phyloP scores from a whole-genome alignment of 2,888 invertebrate species.

The Stomorhina lunata region DNA sequence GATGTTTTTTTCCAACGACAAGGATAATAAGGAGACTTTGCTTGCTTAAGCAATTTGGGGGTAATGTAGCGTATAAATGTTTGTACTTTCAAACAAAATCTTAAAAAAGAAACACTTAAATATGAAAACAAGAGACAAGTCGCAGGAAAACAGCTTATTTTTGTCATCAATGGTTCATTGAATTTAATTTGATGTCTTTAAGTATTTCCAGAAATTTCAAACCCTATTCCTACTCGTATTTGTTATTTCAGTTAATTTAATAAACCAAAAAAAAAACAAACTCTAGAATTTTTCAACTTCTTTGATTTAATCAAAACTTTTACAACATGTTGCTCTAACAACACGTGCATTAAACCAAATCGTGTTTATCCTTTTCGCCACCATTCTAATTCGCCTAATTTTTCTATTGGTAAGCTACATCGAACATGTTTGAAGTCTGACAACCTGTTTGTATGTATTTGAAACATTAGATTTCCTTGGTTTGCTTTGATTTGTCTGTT shows the following conservation, averaged over 20 bases:
- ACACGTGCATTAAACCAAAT: slow-evolving; percentile 32
- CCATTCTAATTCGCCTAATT: slow-evolving; percentile 11
- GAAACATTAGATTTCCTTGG: slow-evolving; percentile 9
- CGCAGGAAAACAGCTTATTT: slow-evolving; percentile 32
- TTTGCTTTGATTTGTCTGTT: not conserved
- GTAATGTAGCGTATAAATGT: slow-evolving; percentile 53
- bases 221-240: not conserved
- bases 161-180: slow-evolving; percentile 43
- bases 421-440: slow-evolving; percentile 48
- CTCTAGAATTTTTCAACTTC: not conserved
- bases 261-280: slow-evolving; percentile 8
- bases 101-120: not conserved
- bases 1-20: slow-evolving; percentile 4
- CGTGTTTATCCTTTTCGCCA: not conserved
- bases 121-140: not conserved
- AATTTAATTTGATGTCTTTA: slow-evolving; percentile 31
- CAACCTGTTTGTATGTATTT: slow-evolving; percentile 20
- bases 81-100: not conserved
- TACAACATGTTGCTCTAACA: slow-evolving; percentile 50
- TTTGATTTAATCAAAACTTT: not conserved
- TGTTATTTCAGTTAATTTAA: slow-evolving; percentile 21
- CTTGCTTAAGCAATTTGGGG: slow-evolving; percentile 43
- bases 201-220: not conserved
- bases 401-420: not conserved
- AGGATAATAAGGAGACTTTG: slow-evolving; percentile 26